Evolutionary conservation across 2,113 vertebrate genomes (phyloP).

Genomic region (Lota lota): DNA sequence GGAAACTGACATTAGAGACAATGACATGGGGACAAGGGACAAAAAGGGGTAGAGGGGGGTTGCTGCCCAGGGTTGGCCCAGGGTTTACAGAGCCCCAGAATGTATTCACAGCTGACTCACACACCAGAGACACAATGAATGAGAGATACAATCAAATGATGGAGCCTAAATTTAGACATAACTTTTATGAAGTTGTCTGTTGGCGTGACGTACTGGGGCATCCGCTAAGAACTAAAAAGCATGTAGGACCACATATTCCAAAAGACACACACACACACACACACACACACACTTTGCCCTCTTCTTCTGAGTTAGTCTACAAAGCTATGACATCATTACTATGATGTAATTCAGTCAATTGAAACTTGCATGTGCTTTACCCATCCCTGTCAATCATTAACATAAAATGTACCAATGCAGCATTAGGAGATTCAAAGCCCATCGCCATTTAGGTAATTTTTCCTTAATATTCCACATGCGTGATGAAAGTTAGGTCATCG

Average conservation of each 20-base stretch:
- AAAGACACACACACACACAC: slow-evolving; percentile 32
- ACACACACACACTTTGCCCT: slow-evolving; percentile 34
- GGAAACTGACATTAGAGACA: background rate
- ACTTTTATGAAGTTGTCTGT: slow-evolving; percentile 57
- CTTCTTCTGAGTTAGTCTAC: too few species aligned
- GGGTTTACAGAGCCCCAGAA: slow-evolving; percentile 32
- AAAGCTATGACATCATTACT: slow-evolving; percentile 18
- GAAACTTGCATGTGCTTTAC: too few species aligned
- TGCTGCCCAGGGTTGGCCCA: slow-evolving; percentile 8
- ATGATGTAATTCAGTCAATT: too few species aligned
- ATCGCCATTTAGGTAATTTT: slow-evolving; percentile 7
- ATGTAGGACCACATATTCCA: slow-evolving; percentile 41
- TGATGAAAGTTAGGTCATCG: slow-evolving; percentile 4
- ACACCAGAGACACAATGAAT: slow-evolving; percentile 39
- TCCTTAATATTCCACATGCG: background rate
- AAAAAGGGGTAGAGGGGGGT: background rate
- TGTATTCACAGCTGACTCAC: slow-evolving; percentile 35
- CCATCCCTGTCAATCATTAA: too few species aligned
- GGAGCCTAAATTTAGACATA: slow-evolving; percentile 51
- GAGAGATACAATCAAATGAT: slow-evolving; percentile 33
- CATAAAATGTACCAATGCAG: too few species aligned
- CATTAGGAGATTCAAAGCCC: background rate
- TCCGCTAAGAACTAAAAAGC: slow-evolving; percentile 45
- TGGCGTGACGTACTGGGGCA: slow-evolving; percentile 42
- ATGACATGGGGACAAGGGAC: slow-evolving; percentile 12